Percentiles rank a stretch among this genome's conserved stretches.
These are phyloP conservation scores for Calliopum simillimum DNA, from an alignment of 2,888 invertebrate genomes.

Conservation along the genomic window DNA sequence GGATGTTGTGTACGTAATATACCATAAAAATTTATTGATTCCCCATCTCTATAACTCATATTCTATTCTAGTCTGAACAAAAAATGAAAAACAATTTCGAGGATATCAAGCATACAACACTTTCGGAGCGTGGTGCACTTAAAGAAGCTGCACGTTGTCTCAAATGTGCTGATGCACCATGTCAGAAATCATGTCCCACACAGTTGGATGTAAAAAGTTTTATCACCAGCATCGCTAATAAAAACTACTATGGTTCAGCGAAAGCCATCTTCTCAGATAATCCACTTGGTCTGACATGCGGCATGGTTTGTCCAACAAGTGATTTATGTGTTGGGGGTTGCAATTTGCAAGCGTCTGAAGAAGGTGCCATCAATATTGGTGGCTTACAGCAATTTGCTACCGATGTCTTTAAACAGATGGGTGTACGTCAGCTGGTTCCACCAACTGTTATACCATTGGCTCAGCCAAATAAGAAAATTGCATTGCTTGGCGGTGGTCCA, in stretches of 20 bases:
- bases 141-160: slow-evolving; percentile 89
- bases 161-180: slow-evolving; percentile 96
- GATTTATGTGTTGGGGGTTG: slow-evolving; percentile 98
- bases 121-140: slow-evolving; percentile 95
- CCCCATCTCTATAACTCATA: neutral
- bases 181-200: slow-evolving; percentile 98
- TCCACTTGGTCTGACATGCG: slow-evolving; percentile 93
- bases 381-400: slow-evolving; percentile 98
- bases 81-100: slow-evolving; percentile 89
- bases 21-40: neutral
- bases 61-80: slow-evolving; percentile 69
- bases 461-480: slow-evolving; percentile 74
- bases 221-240: slow-evolving; percentile 95
- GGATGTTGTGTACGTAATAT: slow-evolving; percentile 80
- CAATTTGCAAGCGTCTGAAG: slow-evolving; percentile 94
- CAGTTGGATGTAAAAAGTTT: slow-evolving; percentile 97
- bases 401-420: slow-evolving; percentile 96
- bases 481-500: slow-evolving; percentile 94
- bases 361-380: slow-evolving; percentile 98
- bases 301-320: slow-evolving; percentile 99
- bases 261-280: slow-evolving; percentile 97
- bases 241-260: slow-evolving; percentile 98
- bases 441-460: slow-evolving; percentile 73
- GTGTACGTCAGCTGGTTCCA: slow-evolving; percentile 86
- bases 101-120: slow-evolving; percentile 96